A percentile compares a stretch with the other conserved stretches of the same genome.
These are phyloP conservation scores for Vireo griseus DNA, from an alignment of 2,797 vertebrate genomes.

Conservation along the genomic window DNA sequence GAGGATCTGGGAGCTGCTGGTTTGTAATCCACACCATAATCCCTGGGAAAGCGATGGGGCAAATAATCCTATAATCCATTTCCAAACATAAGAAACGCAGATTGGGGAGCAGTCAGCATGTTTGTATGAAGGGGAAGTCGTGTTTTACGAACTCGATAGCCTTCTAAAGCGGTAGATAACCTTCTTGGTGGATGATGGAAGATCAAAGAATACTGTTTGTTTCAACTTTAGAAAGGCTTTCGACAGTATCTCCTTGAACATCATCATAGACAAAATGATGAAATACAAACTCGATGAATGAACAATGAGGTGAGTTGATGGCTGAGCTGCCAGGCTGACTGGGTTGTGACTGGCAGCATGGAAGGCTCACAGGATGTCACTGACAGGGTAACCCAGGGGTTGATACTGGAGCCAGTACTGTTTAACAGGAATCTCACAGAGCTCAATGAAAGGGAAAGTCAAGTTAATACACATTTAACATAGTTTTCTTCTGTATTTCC, in stretches of 20 bases:
- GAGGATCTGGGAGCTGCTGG: background rate
- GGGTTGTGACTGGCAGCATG: background rate
- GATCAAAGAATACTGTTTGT: background rate
- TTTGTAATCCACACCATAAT: background rate
- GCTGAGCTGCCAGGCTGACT: background rate
- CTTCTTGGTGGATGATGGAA: background rate
- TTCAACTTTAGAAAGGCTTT: background rate
- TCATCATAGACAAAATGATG: background rate
- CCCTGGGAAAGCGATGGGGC: background rate
- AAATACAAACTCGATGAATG: background rate
- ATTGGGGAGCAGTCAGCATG: background rate
- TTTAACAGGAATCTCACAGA: background rate
- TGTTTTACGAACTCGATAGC: rapidly evolving
- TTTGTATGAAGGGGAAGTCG: background rate
- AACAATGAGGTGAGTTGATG: background rate
- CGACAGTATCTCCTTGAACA: background rate
- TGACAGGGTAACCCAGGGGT: background rate
- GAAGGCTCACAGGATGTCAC: background rate
- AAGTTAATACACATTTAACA: background rate
- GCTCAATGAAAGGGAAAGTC: background rate
- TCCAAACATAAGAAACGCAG: background rate
- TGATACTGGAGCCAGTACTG: background rate
- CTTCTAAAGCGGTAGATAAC: background rate
- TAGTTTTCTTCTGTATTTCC: background rate
- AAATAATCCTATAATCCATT: background rate